A percentile compares a stretch with the other conserved stretches of the same genome.
These are phyloP conservation scores for Eupristina koningsbergeri DNA, from an alignment of 1,140 invertebrate species.

Conservation along the genomic window DNA sequence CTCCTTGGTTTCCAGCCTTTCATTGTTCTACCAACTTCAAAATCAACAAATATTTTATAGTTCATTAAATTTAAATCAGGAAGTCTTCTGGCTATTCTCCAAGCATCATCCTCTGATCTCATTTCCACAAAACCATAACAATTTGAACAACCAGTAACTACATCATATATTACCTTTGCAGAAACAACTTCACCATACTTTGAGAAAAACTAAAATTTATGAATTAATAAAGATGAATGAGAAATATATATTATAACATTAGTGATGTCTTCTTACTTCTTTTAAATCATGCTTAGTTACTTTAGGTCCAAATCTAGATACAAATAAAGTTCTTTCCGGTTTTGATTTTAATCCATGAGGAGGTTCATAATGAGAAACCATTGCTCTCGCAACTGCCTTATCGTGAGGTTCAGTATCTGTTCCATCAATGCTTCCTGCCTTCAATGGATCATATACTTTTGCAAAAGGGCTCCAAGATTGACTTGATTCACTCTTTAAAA, in stretches of 20 bases:
- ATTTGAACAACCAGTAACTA: conserved; percentile 87
- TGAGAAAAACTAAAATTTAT: conserved; percentile 76
- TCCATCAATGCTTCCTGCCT: conserved; percentile 88
- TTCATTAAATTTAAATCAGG: conserved; percentile 76
- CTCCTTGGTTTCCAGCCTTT: conserved; percentile 88
- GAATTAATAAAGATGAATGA: not conserved
- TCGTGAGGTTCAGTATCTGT: conserved; percentile 90
- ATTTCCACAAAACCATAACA: conserved; percentile 92
- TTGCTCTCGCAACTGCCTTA: conserved; percentile 82
- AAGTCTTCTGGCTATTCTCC: conserved; percentile 76
- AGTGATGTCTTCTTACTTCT: conserved; percentile 54
- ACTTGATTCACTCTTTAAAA: conserved; percentile 4
- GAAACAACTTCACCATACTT: conserved; percentile 80
- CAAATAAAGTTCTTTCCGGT: conserved; percentile 84
- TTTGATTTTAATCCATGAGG: conserved; percentile 80
- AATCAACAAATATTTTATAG: conserved; percentile 81
- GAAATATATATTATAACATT: not conserved
- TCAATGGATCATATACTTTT: conserved; percentile 77
- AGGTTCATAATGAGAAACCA: conserved; percentile 81
- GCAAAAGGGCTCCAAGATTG: conserved; percentile 74
- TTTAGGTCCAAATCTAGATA: conserved; percentile 82
- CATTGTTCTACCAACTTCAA: conserved; percentile 77
- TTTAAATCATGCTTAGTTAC: conserved; percentile 75
- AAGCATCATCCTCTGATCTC: conserved; percentile 76
- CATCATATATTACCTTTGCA: conserved; percentile 82